Percentiles rank a stretch among this genome's conserved stretches.
Conservation (phyloP, 2,888 invertebrate species). For the Philereme vetulata region DNA sequence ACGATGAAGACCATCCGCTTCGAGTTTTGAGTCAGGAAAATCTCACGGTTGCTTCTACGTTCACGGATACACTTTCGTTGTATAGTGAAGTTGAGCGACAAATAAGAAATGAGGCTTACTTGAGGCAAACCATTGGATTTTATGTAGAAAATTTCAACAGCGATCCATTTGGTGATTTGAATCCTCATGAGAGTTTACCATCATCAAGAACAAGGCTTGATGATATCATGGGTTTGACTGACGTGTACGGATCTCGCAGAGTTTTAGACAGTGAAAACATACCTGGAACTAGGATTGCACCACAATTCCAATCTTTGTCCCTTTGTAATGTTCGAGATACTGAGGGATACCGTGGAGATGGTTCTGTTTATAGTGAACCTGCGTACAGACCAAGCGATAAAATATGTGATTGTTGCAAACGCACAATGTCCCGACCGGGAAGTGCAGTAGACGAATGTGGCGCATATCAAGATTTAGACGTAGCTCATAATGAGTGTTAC, state of each 20-base stretch:
- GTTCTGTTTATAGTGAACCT: conserved; percentile 94
- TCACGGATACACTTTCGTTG: conserved; percentile 89
- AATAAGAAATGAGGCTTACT: conserved; percentile 85
- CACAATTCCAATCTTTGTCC: conserved; percentile 88
- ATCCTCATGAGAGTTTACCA: conserved; percentile 78
- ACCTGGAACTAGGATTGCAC: conserved; percentile 81
- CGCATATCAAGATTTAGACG: conserved; percentile 83
- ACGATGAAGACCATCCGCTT: conserved; percentile 92
- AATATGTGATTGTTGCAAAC: conserved; percentile 90
- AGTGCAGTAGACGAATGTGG: conserved; percentile 87
- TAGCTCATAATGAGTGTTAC: conserved; percentile 75
- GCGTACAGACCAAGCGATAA: conserved; percentile 89
- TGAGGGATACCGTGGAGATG: conserved; percentile 87
- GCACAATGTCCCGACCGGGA: conserved; percentile 87
- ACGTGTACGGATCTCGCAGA: conserved; percentile 91
- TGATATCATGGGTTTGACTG: conserved; percentile 91
- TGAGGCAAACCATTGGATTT: conserved; percentile 82
- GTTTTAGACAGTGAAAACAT: conserved; percentile 87
- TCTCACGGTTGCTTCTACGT: conserved; percentile 94
- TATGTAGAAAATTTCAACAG: conserved; percentile 79
- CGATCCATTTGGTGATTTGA: conserved; percentile 62
- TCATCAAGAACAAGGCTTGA: conserved; percentile 87
- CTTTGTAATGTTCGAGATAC: conserved; percentile 88
- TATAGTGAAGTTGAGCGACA: conserved; percentile 87
- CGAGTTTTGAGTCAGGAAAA: conserved; percentile 96